phyloP scores from a whole-genome alignment of 2,113 vertebrate genomes.

The Antechinus stuartii region DNA sequence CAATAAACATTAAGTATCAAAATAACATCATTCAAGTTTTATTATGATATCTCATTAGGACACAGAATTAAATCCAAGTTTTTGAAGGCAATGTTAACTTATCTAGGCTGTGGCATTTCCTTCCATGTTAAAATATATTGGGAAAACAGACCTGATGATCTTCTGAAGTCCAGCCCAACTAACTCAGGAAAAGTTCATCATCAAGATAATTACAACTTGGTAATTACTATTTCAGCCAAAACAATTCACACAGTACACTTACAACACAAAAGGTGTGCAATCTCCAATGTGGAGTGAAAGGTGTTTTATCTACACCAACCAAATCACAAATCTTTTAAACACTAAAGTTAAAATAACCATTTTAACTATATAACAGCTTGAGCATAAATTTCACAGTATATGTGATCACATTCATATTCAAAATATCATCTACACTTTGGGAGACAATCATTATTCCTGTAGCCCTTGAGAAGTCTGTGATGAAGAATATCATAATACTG shows the following conservation, averaged over 20 bases:
- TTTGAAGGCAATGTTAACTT: background rate
- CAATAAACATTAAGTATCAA: background rate
- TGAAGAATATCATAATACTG: background rate
- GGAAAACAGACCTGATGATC: background rate
- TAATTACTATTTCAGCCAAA: background rate
- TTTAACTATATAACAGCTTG: conserved; percentile 34
- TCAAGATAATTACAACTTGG: background rate
- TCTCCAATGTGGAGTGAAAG: background rate
- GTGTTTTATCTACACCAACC: background rate
- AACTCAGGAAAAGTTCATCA: background rate
- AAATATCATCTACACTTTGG: background rate
- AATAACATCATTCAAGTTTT: background rate
- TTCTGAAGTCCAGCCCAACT: background rate
- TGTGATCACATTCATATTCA: background rate
- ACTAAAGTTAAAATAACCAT: conserved; percentile 23
- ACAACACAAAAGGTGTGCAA: background rate
- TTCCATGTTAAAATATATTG: background rate
- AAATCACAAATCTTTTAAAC: conserved; percentile 22
- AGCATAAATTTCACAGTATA: conserved; percentile 26
- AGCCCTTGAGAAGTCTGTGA: background rate
- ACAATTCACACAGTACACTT: background rate
- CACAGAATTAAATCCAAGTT: background rate
- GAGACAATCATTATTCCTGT: background rate
- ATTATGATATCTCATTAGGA: background rate
- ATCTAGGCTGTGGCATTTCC: background rate